Conservation (phyloP, 1,140 invertebrate genomes). For the Bombus waltoni region DNA sequence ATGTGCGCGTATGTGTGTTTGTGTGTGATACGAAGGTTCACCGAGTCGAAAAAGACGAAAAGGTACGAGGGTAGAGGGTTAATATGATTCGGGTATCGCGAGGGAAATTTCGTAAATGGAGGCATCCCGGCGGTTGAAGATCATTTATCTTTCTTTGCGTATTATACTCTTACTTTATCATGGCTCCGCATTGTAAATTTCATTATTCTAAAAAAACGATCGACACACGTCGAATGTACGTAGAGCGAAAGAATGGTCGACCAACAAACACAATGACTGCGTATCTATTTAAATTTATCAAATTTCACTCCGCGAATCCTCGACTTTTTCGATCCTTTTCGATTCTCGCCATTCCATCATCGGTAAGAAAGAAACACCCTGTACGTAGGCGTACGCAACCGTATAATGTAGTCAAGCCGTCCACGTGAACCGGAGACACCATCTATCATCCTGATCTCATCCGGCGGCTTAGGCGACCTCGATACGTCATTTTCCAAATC, state of each 20-base stretch:
- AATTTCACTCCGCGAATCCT: background rate
- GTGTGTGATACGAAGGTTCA: background rate
- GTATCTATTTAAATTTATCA: background rate
- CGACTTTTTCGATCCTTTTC: background rate
- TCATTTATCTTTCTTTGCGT: slow-evolving; percentile 9
- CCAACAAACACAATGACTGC: background rate
- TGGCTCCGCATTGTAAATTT: background rate
- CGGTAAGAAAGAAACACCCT: background rate
- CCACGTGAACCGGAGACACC: slow-evolving; percentile 61
- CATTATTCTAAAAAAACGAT: background rate
- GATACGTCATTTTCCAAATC: slow-evolving; percentile 70
- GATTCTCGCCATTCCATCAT: background rate
- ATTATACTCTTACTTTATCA: background rate
- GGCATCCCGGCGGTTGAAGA: background rate
- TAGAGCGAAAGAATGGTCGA: background rate
- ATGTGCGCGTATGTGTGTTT: too few relatives aligned
- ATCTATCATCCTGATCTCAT: slow-evolving; percentile 70
- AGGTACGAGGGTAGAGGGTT: background rate
- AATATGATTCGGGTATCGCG: background rate
- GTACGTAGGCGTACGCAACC: background rate
- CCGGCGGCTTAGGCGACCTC: slow-evolving; percentile 64
- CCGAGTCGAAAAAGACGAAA: background rate
- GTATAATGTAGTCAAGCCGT: slow-evolving; percentile 63
- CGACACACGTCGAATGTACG: too few relatives aligned
- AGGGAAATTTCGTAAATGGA: background rate